Evolutionary conservation across 2,113 vertebrate genomes (phyloP), one percentile per base, ranked within the genome.

Genomic region (Ia io): DNA sequence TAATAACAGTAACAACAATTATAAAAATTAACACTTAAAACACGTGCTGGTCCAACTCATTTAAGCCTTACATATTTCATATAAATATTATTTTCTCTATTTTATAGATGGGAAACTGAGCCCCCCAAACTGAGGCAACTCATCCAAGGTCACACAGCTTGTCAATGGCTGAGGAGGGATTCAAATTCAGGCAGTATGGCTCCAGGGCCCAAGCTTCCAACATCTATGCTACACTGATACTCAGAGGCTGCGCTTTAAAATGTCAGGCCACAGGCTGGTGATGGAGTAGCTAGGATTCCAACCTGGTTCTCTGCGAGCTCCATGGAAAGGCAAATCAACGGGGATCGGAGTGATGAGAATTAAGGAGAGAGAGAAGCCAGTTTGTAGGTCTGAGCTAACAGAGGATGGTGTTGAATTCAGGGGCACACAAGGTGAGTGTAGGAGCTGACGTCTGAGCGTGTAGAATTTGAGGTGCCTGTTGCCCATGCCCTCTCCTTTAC

Each of bases 381-480:
- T 37, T 49, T 8, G 2, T 0, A 73, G 14, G 53, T 32, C 17
- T 13, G 25, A 51, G 67, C 44, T 61, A 23, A 37, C 8, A 3
- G 37, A 79, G 6, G 56, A 7, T 3, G 8, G 28, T 16, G 32
- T 23, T 28, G 49, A 77, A 80, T 23, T 69, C 23, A 17, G 59
- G 77, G 25, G 71, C 20, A 10, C 35, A 35, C 16, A n/a, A 22
- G 9, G 8, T 13, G 25, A 56, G 9, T 0, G 4, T 4, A 2
- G 12, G n/a, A 32, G 85, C 25, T 44, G 35, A 28, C 35, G 3
- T n/a, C 2, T 32, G 8, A 76, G 63, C 1, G 0, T 7, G 14
- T 4, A 17, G 56, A 40, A 61, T 35, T 6, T 5, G 6, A 28
- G 59, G n/a, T 17, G 13, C 37, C 28, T 0, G 0, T 3, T 4